Conservation (phyloP, 2,113 vertebrate genomes). For the Paralichthys olivaceus region DNA sequence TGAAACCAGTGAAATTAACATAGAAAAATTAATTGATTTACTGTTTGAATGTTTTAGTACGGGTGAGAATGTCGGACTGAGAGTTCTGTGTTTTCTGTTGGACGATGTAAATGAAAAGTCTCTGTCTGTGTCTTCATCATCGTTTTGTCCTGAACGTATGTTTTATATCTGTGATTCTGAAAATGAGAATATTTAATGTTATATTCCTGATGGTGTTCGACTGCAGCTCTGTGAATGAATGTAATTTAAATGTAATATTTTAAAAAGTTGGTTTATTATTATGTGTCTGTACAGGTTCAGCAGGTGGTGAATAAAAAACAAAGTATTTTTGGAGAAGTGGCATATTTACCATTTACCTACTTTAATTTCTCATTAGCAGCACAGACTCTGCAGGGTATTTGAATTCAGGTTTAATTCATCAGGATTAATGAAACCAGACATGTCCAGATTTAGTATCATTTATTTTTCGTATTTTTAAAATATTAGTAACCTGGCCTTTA, state of each 20-base stretch:
- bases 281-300: conserved; percentile 33
- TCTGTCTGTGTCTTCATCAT: conserved; percentile 9
- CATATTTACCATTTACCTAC: no score
- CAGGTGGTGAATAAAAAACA: conserved; percentile 43
- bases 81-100: not conserved
- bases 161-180: conserved; percentile 47
- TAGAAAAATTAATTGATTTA: not conserved
- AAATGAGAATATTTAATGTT: conserved; percentile 47
- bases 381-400: not conserved
- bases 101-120: conserved; percentile 1
- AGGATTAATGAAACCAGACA: no score
- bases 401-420: not conserved
- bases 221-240: conserved; percentile 53
- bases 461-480: no score
- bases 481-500: no score
- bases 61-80: not conserved
- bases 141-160: conserved; percentile 25
- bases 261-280: conserved; percentile 14
- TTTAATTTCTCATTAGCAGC: conserved; percentile 1
- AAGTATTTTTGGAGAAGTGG: conserved; percentile 60
- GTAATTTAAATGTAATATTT: conserved; percentile 57
- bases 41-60: not conserved
- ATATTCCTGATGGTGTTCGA: conserved; percentile 37
- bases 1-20: not conserved
- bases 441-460: no score